A percentile compares a stretch with the other conserved stretches of the same genome.
Conservation (phyloP, 2,797 vertebrate species). For the Etheostoma nigrum region DNA sequence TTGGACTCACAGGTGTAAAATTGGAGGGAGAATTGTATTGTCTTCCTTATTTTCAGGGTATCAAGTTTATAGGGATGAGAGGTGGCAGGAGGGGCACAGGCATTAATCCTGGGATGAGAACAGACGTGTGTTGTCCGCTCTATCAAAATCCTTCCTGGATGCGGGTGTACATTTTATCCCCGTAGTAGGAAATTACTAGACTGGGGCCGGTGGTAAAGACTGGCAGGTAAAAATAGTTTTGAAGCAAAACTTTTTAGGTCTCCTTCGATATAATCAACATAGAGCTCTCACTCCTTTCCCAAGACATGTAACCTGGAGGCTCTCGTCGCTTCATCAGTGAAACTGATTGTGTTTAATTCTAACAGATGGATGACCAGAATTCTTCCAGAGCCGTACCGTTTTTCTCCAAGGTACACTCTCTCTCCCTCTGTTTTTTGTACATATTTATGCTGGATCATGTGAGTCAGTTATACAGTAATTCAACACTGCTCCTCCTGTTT, state of each 20-base stretch:
- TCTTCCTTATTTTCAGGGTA: background rate
- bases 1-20: background rate
- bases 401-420: conserved; percentile 93
- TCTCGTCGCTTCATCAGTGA: background rate
- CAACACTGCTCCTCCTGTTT: conserved; percentile 15
- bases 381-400: conserved; percentile 92
- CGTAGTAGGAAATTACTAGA: background rate
- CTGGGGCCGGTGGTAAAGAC: background rate
- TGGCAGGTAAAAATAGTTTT: background rate
- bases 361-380: conserved; percentile 95
- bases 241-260: background rate
- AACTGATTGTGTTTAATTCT: conserved; percentile 90
- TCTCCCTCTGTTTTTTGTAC: background rate
- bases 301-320: background rate
- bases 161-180: conserved; percentile 4
- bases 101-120: conserved; percentile 5
- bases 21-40: background rate
- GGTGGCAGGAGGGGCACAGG: conserved; percentile 2
- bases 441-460: background rate
- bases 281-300: background rate
- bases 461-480: background rate
- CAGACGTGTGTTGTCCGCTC: conserved; percentile 1
- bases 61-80: conserved; percentile 8
- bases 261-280: no score
- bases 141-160: conserved; percentile 16